Evolutionary conservation across 37 sponge, comb jelly and placozoan species (phyloP).

Genomic region (Beroe ovata): DNA sequence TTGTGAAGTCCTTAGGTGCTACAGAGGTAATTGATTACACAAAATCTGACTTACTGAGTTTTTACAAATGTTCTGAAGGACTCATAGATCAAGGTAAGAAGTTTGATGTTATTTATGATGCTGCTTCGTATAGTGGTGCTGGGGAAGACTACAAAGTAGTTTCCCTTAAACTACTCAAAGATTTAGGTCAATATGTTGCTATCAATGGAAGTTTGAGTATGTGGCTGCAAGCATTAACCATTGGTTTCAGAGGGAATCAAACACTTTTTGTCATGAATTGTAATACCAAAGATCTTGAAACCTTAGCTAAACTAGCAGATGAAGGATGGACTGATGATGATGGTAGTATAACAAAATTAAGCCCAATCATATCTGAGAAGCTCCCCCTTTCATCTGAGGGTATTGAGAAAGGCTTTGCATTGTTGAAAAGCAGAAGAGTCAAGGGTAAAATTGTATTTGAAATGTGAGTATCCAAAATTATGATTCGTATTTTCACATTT

Average conservation of each 20-base stretch:
- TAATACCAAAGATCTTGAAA: not conserved
- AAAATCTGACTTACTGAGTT: not conserved
- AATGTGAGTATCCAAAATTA: too few species aligned
- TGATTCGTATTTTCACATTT: too few species aligned
- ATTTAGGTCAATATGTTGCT: constrained; percentile 23
- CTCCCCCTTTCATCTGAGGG: not conserved
- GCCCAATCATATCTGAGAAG: constrained; percentile 5
- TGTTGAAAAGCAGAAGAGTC: constrained; percentile 14
- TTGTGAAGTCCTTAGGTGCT: constrained; percentile 32
- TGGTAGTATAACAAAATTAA: not conserved
- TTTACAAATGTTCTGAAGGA: not conserved
- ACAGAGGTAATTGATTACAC: constrained; percentile 63
- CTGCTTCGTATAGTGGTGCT: constrained; percentile 36
- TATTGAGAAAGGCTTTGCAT: constrained; percentile 14
- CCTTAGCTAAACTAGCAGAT: not conserved
- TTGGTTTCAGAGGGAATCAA: constrained; percentile 14
- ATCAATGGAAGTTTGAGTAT: constrained; percentile 2
- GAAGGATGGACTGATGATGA: constrained; percentile 6
- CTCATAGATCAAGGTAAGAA: not conserved
- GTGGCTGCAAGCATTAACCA: constrained; percentile 22
- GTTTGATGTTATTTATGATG: constrained; percentile 65
- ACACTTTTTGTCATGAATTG: not conserved
- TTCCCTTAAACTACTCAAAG: constrained; percentile 4
- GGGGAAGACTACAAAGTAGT: constrained; percentile 35
- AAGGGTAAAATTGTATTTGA: constrained; percentile 38